Evolutionary conservation across 2,888 invertebrate genomes (phyloP), one percentile per base, ranked within the genome.

Genomic region (Tetrapedia diversipes): DNA sequence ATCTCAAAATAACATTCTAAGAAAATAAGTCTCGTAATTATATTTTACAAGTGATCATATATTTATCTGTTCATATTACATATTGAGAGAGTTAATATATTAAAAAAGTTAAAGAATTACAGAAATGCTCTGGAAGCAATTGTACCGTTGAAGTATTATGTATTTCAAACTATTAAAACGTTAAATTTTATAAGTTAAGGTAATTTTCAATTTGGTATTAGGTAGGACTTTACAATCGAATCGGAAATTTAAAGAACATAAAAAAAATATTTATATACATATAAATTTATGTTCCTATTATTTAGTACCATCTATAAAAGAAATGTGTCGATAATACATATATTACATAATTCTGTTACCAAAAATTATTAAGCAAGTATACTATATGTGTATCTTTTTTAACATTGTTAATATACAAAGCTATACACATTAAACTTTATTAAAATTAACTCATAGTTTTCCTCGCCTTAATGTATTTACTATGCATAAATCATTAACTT

Each of bases 1-100:
- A 83, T 85, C 83, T 81, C 80, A 84, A 80, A 65, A 63, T 24
- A 49, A 22, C 51, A 22, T 57, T 54, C 68, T 14, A 59, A 67
- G 43, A 49, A 56, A 41, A 54, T 37, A 11, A 47, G 51, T 45
- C 63, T 49, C 59, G 71, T 56, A 45, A 49, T 72, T 61, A 3
- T 39, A 57, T 39, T 53, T 63, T 67, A 65, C 27, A 56, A 67
- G 32, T 47, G 41, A 78, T 67, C 22, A 53, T 71, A 79, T 63
- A 80, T 72, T 76, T 53, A 66, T 77, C 65, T 79, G 78, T 72
- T 76, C 64, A 75, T 75, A 83, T 76, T 84, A 80, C 87, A 88
- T 88, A 89, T 89, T 80, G 77, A 82, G 79, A 87, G 81, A 79
- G 60, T 68, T 60, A 66, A 61, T 72, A 67, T 88, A 88, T 88